Evolutionary conservation across 1,140 invertebrate genomes (phyloP).

Genomic region (Trinorchestia longiramus): DNA sequence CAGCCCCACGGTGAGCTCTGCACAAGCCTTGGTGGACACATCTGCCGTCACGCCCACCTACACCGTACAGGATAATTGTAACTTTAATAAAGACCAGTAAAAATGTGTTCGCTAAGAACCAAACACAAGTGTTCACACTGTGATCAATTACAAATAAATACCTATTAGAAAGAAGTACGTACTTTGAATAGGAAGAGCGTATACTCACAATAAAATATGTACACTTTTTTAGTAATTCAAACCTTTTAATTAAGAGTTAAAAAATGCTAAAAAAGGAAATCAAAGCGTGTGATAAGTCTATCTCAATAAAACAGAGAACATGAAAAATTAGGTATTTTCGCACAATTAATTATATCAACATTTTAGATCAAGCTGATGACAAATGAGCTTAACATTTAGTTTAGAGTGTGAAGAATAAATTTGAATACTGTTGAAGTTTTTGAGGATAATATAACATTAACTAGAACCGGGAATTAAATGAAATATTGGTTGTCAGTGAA

Average conservation of each 20-base stretch:
- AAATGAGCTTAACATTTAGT: too few species aligned
- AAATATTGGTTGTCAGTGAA: too few species aligned
- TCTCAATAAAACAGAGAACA: background rate
- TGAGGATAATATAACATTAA: too few species aligned
- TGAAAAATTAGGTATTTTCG: background rate
- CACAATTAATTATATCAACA: background rate
- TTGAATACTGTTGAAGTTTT: too few species aligned
- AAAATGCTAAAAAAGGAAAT: background rate
- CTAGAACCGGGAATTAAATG: too few species aligned
- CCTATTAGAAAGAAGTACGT: background rate
- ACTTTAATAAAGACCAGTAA: background rate
- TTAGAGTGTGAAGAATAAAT: too few species aligned
- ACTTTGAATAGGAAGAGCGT: background rate
- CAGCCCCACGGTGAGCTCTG: constrained; percentile 87
- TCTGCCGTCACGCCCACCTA: constrained; percentile 28
- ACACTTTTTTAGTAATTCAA: background rate
- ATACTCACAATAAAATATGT: too few species aligned
- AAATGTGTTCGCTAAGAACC: background rate
- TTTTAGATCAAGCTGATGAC: background rate
- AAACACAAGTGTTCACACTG: background rate
- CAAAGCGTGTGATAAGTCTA: background rate
- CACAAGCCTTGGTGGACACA: constrained; percentile 78
- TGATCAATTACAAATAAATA: background rate
- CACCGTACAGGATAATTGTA: background rate
- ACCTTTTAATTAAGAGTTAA: background rate